These are phyloP conservation scores for Oenanthe oenanthe DNA, from an alignment of 2,113 vertebrate genomes.

Conservation along the genomic window DNA sequence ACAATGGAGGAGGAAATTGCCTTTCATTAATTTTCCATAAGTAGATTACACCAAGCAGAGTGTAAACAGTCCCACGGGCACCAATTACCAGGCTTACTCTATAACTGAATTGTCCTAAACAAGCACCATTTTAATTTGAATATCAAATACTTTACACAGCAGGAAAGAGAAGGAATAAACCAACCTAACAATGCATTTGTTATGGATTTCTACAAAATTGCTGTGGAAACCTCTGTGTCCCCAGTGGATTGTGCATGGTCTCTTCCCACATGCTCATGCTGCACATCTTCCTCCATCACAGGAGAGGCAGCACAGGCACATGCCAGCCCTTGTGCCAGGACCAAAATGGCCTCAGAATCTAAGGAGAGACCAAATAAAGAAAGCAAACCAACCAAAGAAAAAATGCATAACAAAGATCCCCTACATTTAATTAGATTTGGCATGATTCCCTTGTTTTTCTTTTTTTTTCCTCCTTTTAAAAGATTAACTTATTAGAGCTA, in stretches of 20 bases:
- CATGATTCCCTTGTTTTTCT: background rate
- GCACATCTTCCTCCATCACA: background rate
- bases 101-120: constrained; percentile 69
- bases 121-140: constrained; percentile 66
- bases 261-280: background rate
- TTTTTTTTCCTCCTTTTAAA: background rate
- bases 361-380: background rate
- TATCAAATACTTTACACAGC: constrained; percentile 63
- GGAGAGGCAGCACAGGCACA: background rate
- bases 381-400: background rate
- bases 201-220: constrained; percentile 31
- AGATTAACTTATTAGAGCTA: background rate
- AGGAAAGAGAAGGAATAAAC: constrained; percentile 24
- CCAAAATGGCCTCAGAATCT: background rate
- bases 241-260: background rate
- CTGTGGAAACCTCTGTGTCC: constrained; percentile 13
- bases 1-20: constrained; percentile 36
- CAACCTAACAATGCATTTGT: constrained; percentile 54
- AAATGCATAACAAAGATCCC: accelerated
- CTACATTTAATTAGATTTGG: background rate
- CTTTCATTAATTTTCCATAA: constrained; percentile 72
- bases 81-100: constrained; percentile 65
- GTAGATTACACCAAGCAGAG: constrained; percentile 67
- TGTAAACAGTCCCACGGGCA: constrained; percentile 68
- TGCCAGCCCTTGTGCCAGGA: background rate